Percentiles rank a stretch among this genome's conserved stretches.
These are phyloP conservation scores for Thymelicus lineola DNA, from an alignment of 2,888 invertebrate genomes.

Conservation along the genomic window DNA sequence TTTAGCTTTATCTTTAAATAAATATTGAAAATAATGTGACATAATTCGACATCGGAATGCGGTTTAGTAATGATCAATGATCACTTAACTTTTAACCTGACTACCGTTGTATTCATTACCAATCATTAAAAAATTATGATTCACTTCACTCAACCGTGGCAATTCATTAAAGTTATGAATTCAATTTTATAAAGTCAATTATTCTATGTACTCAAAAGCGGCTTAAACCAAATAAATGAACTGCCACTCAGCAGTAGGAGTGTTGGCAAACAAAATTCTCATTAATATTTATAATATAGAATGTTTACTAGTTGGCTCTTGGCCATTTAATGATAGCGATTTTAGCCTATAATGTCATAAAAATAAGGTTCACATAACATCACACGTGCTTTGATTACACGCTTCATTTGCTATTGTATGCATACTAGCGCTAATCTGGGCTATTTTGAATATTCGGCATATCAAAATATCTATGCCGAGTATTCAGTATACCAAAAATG, in stretches of 20 bases:
- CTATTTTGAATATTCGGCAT: neutral
- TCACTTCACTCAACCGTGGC: neutral
- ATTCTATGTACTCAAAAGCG: slow-evolving; percentile 9
- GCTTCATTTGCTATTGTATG: neutral
- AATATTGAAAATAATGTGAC: no score
- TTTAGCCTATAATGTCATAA: neutral
- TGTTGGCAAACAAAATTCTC: slow-evolving; percentile 23
- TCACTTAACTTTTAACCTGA: no score
- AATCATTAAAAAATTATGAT: no score
- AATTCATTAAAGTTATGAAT: neutral
- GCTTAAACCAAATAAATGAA: slow-evolving; percentile 22
- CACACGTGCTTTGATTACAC: neutral
- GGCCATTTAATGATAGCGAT: neutral
- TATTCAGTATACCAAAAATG: no score
- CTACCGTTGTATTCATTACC: no score
- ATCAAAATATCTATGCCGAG: neutral
- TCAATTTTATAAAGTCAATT: slow-evolving; percentile 1
- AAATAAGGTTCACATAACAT: neutral
- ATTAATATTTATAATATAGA: slow-evolving; percentile 27
- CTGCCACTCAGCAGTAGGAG: slow-evolving; percentile 21
- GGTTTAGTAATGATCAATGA: no score
- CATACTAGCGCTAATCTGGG: neutral
- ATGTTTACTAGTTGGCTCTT: slow-evolving; percentile 4
- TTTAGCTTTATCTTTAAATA: no score
- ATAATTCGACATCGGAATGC: no score